phyloP scores from a whole-genome alignment of 1,140 invertebrate genomes.

The Eulimnadia texana region DNA sequence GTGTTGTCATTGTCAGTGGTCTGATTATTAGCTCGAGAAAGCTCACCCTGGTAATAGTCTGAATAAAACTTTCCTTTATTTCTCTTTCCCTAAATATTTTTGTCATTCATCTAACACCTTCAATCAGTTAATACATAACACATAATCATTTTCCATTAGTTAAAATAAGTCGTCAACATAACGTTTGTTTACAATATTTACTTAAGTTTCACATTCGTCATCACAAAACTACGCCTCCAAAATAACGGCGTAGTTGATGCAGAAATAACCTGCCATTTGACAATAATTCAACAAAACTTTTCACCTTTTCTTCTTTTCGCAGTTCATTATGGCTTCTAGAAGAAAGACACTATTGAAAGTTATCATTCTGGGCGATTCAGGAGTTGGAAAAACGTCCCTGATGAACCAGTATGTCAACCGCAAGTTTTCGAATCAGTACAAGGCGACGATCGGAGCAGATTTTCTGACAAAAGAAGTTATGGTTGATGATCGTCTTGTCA shows the following conservation, averaged over 20 bases:
- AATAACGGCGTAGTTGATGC: not conserved
- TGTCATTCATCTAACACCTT: not conserved
- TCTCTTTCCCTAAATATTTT: not conserved
- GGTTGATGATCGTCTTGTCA: constrained; percentile 95
- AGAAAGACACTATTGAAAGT: constrained; percentile 95
- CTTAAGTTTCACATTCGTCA: not conserved
- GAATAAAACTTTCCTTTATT: too few relatives aligned
- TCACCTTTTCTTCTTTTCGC: not conserved
- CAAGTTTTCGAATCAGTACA: constrained; percentile 99
- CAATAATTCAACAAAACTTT: too few relatives aligned
- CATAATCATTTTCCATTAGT: not conserved
- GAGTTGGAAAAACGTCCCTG: constrained; percentile 98
- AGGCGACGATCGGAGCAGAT: constrained; percentile 99
- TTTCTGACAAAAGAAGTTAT: constrained; percentile 98
- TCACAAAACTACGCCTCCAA: not conserved
- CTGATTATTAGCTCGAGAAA: not conserved
- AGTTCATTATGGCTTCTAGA: constrained; percentile 60
- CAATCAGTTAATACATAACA: too few relatives aligned
- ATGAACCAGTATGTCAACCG: constrained; percentile 99
- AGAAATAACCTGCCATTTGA: not conserved
- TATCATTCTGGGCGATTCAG: constrained; percentile 93
- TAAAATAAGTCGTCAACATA: not conserved
- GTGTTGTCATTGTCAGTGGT: not conserved
- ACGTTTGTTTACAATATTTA: not conserved
- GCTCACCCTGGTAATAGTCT: too few relatives aligned